Evolutionary conservation across 2,888 invertebrate genomes (phyloP), one percentile per base, ranked within the genome.

Genomic region (Perdita meconis): DNA sequence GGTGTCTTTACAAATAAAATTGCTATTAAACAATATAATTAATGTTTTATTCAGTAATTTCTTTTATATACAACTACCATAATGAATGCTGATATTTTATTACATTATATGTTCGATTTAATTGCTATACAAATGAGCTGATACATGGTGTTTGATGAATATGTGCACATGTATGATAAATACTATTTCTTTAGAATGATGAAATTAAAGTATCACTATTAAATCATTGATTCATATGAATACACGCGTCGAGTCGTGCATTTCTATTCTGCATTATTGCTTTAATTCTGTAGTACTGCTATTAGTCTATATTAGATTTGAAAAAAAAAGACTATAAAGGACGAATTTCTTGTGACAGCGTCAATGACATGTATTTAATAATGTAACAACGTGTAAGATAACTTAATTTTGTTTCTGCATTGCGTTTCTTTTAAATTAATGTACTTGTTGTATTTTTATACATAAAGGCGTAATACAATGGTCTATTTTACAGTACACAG

Each of bases 401-500:
- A 80, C 67, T 80, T 61, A 81, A 70, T 42, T 55, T 34, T 42
- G 19, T 68, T 47, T 56, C 50, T 68, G 56, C 19, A 64, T 24
- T 59, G 55, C 67, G 63, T 71, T 74, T 83, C 19, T 55, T 61
- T 73, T 73, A 69, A 65, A 75, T 79, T 82, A 81, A 81, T 78
- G 82, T 79, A 73, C 81, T 82, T 76, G 57, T 80, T 80, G 83
- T 76, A 79, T 83, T 81, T n/a, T 72, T 40, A 67, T 64, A 77
- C 72, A 55, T 26, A 57, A 78, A 78, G 65, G 60, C 59, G 57
- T 79, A 59, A 59, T 64, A 71, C 61, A 73, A 66, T 68, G 71
- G 81, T 50, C 68, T 78, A 80, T 66, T 73, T 67, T 78, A 75
- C 57, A 69, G 51, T 79, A 72, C 61, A 74, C 73, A 60, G 61